Evolutionary conservation across 35 echinoderm and acorn worm genomes (phyloP), one percentile per base, ranked within the genome.

Genomic region (Patiria miniata): DNA sequence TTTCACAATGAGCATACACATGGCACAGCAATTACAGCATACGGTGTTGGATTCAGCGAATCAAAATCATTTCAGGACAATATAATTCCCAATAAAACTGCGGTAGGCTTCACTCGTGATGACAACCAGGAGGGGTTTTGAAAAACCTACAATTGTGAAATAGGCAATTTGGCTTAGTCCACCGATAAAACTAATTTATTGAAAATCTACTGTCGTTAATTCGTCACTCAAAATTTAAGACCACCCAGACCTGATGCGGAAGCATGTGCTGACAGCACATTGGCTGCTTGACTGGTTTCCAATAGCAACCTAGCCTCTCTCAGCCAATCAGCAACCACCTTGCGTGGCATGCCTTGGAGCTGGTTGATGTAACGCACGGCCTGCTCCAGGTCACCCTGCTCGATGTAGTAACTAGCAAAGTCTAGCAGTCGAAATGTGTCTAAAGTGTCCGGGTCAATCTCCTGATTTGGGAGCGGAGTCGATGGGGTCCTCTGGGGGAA

Each of bases 251-350:
- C 96, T n/a, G 89, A 78, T 16, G 96, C 96, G 22, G 96, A 95
- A 50, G 96, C 96, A 22, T 92, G 90, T 52, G 96, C 87, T 30
- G 96, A 92, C 40, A 99, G 47, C n/a, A 94, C 87, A 21, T 77
- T 83, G 39, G 96, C 96, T 22, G 89, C 83, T 52, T 99, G 96
- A 68, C 53, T 99, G 14, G 90, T 93, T 88, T 99, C 96, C 21
- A 99, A 91, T 80, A 99, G 84, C 81, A 99, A 81, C 87, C 89
- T 85, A 0, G 89, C 96, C 92, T 99, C 92, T 84, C 85, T 90
- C 79, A 99, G 26, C 96, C 96, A 99, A 92, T 99, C 96, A 78
- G 65, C 40, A 17, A 90, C 96, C 44, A 99, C 96, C 68, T 81
- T 83, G 28, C 85, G 86, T 14, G 96, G 93, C 96, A 99, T 94